phyloP scores from a whole-genome alignment of 2,888 invertebrate species.

The Lasius fuliginosus region DNA sequence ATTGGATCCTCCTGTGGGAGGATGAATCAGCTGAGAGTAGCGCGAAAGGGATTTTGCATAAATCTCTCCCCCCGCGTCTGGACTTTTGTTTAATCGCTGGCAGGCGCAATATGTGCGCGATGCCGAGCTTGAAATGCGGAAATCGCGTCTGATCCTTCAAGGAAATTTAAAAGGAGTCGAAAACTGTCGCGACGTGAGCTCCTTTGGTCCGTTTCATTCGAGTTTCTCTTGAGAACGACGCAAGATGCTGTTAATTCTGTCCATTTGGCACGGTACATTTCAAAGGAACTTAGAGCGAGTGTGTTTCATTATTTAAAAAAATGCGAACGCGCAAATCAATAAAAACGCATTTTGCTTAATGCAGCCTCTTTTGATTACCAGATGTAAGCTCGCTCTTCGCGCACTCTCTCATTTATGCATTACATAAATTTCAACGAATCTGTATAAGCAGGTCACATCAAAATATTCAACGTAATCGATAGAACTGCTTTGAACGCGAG shows the following conservation, averaged over 20 bases:
- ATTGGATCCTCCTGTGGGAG: neutral
- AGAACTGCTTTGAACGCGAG: neutral
- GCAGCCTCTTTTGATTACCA: neutral
- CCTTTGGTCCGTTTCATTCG: neutral
- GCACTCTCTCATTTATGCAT: neutral
- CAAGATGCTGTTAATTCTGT: slow-evolving; percentile 7
- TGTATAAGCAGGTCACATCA: neutral
- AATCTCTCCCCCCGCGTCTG: neutral
- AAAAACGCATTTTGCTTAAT: neutral
- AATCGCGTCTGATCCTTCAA: neutral
- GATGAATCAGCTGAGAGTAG: neutral
- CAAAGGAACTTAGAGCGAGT: neutral
- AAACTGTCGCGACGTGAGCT: neutral
- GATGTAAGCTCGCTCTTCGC: neutral
- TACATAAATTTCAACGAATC: neutral
- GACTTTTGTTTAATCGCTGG: slow-evolving; percentile 6
- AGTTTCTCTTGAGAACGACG: slow-evolving; percentile 10
- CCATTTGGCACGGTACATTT: neutral
- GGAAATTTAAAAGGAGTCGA: slow-evolving; percentile 3
- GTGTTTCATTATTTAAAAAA: slow-evolving; percentile 14
- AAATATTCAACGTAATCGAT: slow-evolving; percentile 12
- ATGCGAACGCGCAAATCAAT: neutral
- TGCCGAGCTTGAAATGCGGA: neutral
- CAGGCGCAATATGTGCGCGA: neutral
- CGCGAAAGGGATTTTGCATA: neutral